Evolutionary conservation across 2,797 vertebrate genomes (phyloP).

Genomic region (Lemur catta): DNA sequence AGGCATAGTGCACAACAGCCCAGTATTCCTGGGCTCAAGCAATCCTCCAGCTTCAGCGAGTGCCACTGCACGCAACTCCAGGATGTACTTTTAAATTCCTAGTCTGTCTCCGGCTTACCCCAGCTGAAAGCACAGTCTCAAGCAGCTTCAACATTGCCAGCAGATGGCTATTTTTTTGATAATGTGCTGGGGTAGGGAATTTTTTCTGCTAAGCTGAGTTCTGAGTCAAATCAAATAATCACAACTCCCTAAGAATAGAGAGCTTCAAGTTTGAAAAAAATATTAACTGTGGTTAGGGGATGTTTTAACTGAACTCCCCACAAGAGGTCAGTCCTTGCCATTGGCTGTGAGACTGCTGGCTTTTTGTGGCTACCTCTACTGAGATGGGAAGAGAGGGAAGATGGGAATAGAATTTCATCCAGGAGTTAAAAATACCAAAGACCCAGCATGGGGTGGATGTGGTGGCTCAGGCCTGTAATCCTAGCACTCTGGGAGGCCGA

Average conservation of each 20-base stretch:
- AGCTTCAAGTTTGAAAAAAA: constrained; percentile 20
- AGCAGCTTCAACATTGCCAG: background rate
- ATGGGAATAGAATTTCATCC: background rate
- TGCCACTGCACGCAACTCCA: background rate
- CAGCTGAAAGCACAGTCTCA: background rate
- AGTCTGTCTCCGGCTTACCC: background rate
- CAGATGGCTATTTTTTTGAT: background rate
- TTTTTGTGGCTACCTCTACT: background rate
- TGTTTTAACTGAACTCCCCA: background rate
- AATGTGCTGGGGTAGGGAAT: background rate
- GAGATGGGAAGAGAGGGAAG: background rate
- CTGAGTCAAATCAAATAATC: constrained; percentile 28
- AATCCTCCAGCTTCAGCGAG: background rate
- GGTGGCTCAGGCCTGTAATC: no score
- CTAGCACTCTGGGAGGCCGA: no score
- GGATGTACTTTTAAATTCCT: background rate
- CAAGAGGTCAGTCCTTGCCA: background rate
- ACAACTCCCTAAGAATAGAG: background rate
- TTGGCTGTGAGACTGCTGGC: background rate
- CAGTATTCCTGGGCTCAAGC: background rate
- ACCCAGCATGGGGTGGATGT: no score
- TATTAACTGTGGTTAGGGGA: background rate
- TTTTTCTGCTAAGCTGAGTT: background rate
- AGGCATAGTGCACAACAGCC: background rate
- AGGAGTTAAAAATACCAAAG: background rate